Evolutionary conservation across 2,113 vertebrate genomes (phyloP).

Genomic region (Blennius ocellaris): DNA sequence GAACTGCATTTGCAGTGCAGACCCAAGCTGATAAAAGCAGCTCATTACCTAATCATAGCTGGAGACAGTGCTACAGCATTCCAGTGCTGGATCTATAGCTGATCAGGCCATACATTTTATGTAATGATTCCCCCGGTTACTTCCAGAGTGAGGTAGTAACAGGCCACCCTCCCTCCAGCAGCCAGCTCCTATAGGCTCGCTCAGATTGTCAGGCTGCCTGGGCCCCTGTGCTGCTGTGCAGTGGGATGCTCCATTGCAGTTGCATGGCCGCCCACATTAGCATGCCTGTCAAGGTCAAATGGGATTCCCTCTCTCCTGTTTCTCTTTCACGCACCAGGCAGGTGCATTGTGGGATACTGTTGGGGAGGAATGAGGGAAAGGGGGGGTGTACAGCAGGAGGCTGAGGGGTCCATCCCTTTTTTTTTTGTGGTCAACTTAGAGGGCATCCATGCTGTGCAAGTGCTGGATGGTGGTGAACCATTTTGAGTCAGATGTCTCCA

Average conservation of each 20-base stretch:
- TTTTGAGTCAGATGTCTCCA: constrained; percentile 68
- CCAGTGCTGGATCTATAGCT: constrained; percentile 26
- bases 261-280: constrained; percentile 83
- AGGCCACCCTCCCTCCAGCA: constrained; percentile 49
- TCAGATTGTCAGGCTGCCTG: constrained; percentile 61
- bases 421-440: constrained; percentile 46
- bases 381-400: constrained; percentile 43
- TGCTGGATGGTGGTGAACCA: constrained; percentile 66
- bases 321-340: constrained; percentile 69
- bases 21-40: constrained; percentile 1
- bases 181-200: constrained; percentile 60
- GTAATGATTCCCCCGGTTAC: constrained; percentile 55
- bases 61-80: constrained; percentile 22
- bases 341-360: constrained; percentile 82
- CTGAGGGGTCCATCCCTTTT: constrained; percentile 47
- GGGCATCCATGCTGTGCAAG: constrained; percentile 50
- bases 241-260: constrained; percentile 82
- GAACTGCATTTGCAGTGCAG: constrained; percentile 12
- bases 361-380: constrained; percentile 59
- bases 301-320: constrained; percentile 81
- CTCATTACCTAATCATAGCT: constrained; percentile 29
- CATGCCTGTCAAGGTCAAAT: constrained; percentile 84
- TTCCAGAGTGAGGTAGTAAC: constrained; percentile 59
- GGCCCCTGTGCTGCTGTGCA: constrained; percentile 76
- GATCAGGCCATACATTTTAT: constrained; percentile 56